Evolutionary conservation across 1,140 invertebrate species (phyloP).

Genomic region (Nephotettix cincticeps): DNA sequence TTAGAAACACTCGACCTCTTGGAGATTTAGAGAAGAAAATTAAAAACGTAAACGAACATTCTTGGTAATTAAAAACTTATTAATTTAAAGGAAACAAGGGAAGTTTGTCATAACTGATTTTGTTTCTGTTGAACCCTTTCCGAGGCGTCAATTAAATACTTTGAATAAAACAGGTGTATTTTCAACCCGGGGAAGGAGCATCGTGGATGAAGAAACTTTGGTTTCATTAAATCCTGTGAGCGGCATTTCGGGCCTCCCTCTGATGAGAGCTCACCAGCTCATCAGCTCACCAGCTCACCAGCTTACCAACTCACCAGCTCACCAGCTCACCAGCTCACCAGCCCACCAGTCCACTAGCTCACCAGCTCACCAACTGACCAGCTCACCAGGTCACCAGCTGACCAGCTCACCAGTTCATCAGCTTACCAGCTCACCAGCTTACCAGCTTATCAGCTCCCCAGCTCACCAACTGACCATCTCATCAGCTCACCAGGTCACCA

Average conservation of each 20-base stretch:
- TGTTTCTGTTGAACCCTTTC: slow-evolving; percentile 1
- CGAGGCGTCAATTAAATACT: slow-evolving; percentile 19
- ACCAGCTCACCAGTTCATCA: too few species aligned
- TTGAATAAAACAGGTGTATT: slow-evolving; percentile 23
- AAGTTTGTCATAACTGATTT: slow-evolving; percentile 22
- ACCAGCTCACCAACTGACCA: too few species aligned
- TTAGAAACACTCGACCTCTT: slow-evolving; percentile 10
- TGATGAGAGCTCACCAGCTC: too few species aligned
- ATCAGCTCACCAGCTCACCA: too few species aligned
- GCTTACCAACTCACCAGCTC: too few species aligned
- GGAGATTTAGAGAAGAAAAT: slow-evolving; percentile 1
- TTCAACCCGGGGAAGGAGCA: background rate
- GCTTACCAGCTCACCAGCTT: too few species aligned
- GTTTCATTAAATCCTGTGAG: slow-evolving; percentile 17
- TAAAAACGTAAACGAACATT: slow-evolving; percentile 23
- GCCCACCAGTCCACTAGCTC: too few species aligned
- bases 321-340: too few species aligned
- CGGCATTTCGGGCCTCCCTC: background rate
- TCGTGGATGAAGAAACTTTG: slow-evolving; percentile 1
- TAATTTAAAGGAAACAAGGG: slow-evolving; percentile 18
- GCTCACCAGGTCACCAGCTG: too few species aligned
- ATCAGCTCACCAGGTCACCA: too few species aligned
- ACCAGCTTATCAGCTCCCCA: too few species aligned
- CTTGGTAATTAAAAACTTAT: slow-evolving; percentile 22
- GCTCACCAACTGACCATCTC: too few species aligned